phyloP scores from a whole-genome alignment of 2,797 vertebrate genomes.

The Bradypodion ventrale region DNA sequence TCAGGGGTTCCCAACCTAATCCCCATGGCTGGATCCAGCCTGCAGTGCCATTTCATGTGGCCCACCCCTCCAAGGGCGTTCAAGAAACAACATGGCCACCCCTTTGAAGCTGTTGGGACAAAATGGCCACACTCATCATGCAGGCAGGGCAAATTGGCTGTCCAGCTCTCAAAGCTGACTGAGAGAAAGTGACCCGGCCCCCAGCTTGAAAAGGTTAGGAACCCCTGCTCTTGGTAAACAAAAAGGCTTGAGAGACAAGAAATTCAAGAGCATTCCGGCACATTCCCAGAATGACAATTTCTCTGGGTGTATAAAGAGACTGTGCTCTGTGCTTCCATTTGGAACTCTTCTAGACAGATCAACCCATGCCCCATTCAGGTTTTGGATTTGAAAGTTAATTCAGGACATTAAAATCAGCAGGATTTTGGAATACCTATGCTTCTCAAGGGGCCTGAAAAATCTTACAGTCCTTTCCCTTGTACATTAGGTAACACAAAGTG shows the following conservation, averaged over 20 bases:
- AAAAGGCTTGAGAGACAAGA: background rate
- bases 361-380: background rate
- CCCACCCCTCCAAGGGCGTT: no score
- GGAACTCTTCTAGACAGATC: background rate
- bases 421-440: background rate
- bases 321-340: no score
- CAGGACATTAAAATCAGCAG: background rate
- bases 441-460: background rate
- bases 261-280: background rate
- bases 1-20: background rate
- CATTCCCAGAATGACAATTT: background rate
- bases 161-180: no score
- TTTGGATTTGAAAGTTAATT: background rate
- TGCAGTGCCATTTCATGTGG: no score
- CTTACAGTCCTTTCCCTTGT: constrained; percentile 38
- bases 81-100: no score
- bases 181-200: no score
- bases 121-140: no score
- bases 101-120: no score
- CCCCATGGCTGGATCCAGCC: no score
- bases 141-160: no score
- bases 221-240: background rate
- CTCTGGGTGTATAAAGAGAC: background rate
- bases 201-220: no score
- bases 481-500: constrained; percentile 79